Percentiles rank a stretch among this genome's conserved stretches.
Conservation (phyloP, 64 coral and sea anemone genomes). For the Orbicella faveolata region DNA sequence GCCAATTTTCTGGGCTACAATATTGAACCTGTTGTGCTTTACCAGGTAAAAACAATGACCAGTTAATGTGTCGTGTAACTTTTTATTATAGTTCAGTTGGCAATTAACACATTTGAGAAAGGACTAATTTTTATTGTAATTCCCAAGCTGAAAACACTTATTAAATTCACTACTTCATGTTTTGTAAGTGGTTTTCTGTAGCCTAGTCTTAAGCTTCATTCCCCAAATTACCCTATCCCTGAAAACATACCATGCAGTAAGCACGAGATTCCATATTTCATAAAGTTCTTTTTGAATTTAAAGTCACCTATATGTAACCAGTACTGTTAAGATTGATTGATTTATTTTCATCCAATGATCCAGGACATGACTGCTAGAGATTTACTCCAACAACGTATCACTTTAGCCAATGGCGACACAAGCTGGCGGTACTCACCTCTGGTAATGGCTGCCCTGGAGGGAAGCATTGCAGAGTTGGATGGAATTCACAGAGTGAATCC, state of each 20-base stretch:
- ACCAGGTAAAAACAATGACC: slow-evolving; percentile 49
- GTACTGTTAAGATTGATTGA: not conserved
- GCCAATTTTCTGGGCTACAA: slow-evolving; percentile 89
- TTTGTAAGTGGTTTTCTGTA: too few species aligned
- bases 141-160: not conserved
- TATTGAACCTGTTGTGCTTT: slow-evolving; percentile 92
- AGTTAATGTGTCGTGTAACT: not conserved
- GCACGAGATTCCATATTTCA: too few species aligned
- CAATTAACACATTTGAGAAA: too few species aligned
- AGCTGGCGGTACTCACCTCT: slow-evolving; percentile 91
- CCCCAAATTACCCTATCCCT: too few species aligned
- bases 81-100: not conserved
- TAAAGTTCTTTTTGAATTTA: too few species aligned
- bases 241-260: too few species aligned
- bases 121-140: too few species aligned
- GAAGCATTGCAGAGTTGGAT: slow-evolving; percentile 91
- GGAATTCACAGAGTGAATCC: slow-evolving; percentile 94
- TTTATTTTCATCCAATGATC: not conserved
- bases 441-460: slow-evolving; percentile 72
- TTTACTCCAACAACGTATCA: slow-evolving; percentile 92
- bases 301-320: too few species aligned
- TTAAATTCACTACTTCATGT: not conserved
- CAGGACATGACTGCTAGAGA: slow-evolving; percentile 97
- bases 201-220: too few species aligned
- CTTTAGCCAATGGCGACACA: slow-evolving; percentile 85